Evolutionary conservation across 2,113 vertebrate species (phyloP), one percentile per base, ranked within the genome.

Genomic region (Mola mola): DNA sequence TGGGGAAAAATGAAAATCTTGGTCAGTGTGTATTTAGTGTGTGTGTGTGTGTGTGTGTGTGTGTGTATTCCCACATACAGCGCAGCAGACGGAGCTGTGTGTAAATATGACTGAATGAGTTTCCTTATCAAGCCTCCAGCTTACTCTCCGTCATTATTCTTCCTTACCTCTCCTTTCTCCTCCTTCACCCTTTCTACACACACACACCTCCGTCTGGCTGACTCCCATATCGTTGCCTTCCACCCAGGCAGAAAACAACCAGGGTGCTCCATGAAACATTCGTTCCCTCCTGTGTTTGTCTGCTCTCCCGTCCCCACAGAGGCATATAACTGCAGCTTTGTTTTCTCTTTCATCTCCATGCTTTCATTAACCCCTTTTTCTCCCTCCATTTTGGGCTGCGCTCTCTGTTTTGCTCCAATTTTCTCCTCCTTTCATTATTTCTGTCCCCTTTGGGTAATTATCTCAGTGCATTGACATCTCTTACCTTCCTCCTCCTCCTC

Each of bases 211-310:
- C 1, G 3, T 36, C 26, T 71, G 41, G 13, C 55, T 60, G 13
- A 8, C 43, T 67, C 44, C 22, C 73, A 70, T 69, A 75, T 75
- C 72, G 0, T 43, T 67, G 44, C 13, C 33, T 25, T 69, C 65
- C 72, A 75, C 65, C 44, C 33, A 37, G 37, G 19, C 51, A 56
- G 25, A 55, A 57, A 52, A 61, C 61, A 69, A 49, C 34, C 51
- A 41, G 51, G 33, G 58, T 55, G 52, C 58, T 69, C 21, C 31
- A 34, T 68, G 57, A 68, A 75, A 26, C 50, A 47, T 31, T 48
- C 26, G 4, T 22, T 53, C 11, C 31, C 57, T 67, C 41, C 21
- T 47, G 53, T 15, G 12, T 51, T 56, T 36, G 17, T 67, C 36
- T 61, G 28, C 21, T 66, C 38, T 34, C 28, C 49, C 9, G 4